A percentile compares a stretch with the other conserved stretches of the same genome.
These are phyloP conservation scores for Pomatorhinus ruficollis DNA, from an alignment of 2,113 vertebrate species.

Conservation along the genomic window DNA sequence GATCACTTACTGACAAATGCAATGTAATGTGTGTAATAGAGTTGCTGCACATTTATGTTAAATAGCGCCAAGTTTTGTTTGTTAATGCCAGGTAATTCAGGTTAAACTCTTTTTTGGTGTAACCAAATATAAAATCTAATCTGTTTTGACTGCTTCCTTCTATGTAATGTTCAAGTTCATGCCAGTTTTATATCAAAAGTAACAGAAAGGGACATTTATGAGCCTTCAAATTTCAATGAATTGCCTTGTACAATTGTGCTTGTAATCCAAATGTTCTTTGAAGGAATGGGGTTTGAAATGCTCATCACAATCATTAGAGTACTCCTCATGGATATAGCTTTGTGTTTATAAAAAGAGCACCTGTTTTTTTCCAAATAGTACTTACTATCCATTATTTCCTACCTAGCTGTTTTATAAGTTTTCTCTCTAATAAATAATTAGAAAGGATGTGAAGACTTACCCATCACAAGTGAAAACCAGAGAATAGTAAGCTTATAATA, in stretches of 20 bases:
- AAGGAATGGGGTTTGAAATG: not conserved
- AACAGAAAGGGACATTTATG: not conserved
- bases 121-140: not conserved
- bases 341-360: not conserved
- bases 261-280: not conserved
- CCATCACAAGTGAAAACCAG: not conserved
- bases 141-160: not conserved
- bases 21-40: not conserved
- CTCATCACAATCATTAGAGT: not conserved
- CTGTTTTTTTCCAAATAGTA: not conserved
- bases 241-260: not conserved
- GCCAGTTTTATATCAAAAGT: not conserved
- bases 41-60: not conserved
- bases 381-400: not conserved
- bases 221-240: not conserved
- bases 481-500: not conserved
- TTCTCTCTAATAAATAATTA: not conserved
- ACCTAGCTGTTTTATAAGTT: not conserved
- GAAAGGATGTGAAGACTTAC: not conserved
- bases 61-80: not conserved
- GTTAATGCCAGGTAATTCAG: not conserved
- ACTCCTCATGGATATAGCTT: not conserved
- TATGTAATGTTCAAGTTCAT: not conserved
- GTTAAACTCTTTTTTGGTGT: not conserved
- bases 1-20: not conserved